Evolutionary conservation across 1,140 invertebrate genomes (phyloP), one percentile per base, ranked within the genome.

Genomic region (Lordiphosa mommai): DNA sequence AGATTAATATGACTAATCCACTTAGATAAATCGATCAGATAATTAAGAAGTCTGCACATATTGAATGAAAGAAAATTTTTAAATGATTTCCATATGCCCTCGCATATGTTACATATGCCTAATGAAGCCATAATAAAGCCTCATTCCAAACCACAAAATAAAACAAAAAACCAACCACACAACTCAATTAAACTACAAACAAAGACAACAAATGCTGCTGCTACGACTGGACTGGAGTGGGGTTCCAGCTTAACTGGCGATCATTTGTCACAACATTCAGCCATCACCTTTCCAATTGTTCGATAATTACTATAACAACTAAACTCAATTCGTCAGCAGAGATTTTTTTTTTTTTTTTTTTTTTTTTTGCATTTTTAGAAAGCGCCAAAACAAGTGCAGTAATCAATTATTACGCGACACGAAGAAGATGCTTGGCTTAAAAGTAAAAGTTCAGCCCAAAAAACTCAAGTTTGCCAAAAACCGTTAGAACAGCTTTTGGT

Each of bases 351-450:
- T 27, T 53, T 29, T 14, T 16, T 14, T 29, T 12, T 16, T 30
- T 16, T 16, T 16, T 36, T 48, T 36, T 49, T 33, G 30, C 43
- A 57, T 53, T 60, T 79, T 80, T 82, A 84, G 76, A 82, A 82
- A 82, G 76, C 77, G 58, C 66, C 71, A 68, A 74, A 80, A 82
- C 70, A 80, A 74, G 70, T 82, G 74, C 74, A 79, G 52, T 66
- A 71, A 71, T 82, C 76, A 82, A 82, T 80, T 82, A 80, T 80
- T 82, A 74, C 56, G 70, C 51, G 58, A 71, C 57, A 40, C 59
- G 63, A 9, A 43, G 16, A 9, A 16, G 17, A 58, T 40, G 14
- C 9, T n/a, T n/a, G 10, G 27, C 7, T 64, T 30, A 72, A 69
- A 76, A 76, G 72, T 76, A 76, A 76, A 76, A 76, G 72, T 76